Conservation (phyloP, 37 sponge, comb jelly and placozoan genomes). For the Hexactinellida sp. region DNA sequence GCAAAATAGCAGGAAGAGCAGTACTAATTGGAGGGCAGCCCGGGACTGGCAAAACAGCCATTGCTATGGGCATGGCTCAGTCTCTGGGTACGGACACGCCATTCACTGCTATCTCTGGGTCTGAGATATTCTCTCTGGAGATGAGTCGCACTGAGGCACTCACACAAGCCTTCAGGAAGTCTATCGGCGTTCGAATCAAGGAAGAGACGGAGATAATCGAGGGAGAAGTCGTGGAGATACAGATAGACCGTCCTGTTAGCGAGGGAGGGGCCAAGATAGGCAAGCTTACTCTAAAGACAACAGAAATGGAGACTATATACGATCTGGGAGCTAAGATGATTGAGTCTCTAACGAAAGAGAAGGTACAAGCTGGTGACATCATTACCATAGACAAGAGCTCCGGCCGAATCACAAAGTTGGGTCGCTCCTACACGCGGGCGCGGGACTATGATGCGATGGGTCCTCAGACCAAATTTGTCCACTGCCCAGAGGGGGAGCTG, state of each 20-base stretch:
- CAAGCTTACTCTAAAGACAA: conserved; percentile 91
- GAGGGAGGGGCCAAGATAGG: conserved; percentile 81
- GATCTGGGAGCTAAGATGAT: conserved; percentile 97
- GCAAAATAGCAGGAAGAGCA: conserved; percentile 91
- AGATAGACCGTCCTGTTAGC: conserved; percentile 89
- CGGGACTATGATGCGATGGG: conserved; percentile 99
- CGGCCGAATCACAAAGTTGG: conserved; percentile 68
- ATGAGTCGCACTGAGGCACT: conserved; percentile 97
- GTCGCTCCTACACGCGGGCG: conserved; percentile 90
- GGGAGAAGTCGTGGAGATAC: conserved; percentile 94
- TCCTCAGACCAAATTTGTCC: conserved; percentile 95
- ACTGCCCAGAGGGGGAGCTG: conserved; percentile 96
- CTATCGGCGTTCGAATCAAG: conserved; percentile 94
- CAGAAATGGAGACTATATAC: conserved; percentile 97
- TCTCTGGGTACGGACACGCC: conserved; percentile 89
- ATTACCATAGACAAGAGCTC: conserved; percentile 94
- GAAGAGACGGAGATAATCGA: conserved; percentile 98
- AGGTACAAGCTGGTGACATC: conserved; percentile 92
- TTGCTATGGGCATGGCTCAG: conserved; percentile 99
- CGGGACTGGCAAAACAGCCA: conserved; percentile 92
- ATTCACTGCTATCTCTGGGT: conserved; percentile 83
- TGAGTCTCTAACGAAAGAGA: conserved; percentile 87
- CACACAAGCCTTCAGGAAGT: conserved; percentile 82
- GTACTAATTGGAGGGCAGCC: conserved; percentile 88
- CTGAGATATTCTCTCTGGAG: conserved; percentile 83